These are phyloP conservation scores for Oligia latruncula DNA, from an alignment of 2,888 invertebrate genomes.

Conservation along the genomic window DNA sequence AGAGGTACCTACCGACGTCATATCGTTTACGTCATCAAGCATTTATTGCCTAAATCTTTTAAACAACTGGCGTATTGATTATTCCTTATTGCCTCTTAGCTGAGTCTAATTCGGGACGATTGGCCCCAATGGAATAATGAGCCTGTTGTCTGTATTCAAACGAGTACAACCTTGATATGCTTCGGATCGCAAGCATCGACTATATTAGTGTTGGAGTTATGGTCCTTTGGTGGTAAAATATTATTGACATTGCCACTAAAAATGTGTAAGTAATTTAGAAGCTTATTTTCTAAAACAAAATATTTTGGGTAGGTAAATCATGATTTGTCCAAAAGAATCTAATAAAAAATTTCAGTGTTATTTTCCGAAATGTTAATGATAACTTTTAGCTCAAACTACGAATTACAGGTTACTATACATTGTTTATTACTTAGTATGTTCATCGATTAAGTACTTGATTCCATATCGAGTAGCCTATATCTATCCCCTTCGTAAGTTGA, in stretches of 20 bases:
- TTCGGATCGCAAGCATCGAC: constrained; percentile 3
- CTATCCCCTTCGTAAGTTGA: constrained; percentile 5
- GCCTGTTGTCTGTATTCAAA: constrained; percentile 49
- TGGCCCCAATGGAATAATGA: constrained; percentile 70
- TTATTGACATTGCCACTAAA: too few relatives aligned
- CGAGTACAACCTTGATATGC: constrained; percentile 43
- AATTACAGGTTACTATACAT: not conserved
- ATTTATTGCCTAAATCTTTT: constrained; percentile 32
- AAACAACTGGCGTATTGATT: constrained; percentile 45
- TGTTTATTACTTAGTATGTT: not conserved
- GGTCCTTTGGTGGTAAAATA: not conserved
- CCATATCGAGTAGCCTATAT: not conserved
- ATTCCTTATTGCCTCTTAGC: constrained; percentile 54
- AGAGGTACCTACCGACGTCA: not conserved
- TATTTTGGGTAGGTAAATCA: not conserved
- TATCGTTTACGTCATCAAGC: constrained; percentile 17
- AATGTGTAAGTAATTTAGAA: not conserved
- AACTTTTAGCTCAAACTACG: not conserved
- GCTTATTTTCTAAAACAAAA: not conserved
- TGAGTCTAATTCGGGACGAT: constrained; percentile 66
- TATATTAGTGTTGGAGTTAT: constrained; percentile 1
- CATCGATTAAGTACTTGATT: not conserved
- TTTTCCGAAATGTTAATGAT: not conserved
- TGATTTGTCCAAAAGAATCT: not conserved
- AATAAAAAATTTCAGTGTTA: not conserved